These are phyloP conservation scores for Saturnia pavonia DNA, from an alignment of 2,888 invertebrate genomes.

Conservation along the genomic window DNA sequence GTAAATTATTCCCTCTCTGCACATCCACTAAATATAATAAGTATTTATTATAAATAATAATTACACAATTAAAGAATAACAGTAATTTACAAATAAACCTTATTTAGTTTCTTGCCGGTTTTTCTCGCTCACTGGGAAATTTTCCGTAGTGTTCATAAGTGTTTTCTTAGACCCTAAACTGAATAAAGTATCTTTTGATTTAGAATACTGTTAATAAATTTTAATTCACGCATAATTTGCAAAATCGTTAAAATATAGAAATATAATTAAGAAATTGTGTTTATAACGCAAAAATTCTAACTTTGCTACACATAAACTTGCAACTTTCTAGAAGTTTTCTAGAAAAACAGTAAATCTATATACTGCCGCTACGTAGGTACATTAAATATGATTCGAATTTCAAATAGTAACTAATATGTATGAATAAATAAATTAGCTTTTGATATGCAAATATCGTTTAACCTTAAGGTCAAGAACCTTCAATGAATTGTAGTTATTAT, in stretches of 20 bases:
- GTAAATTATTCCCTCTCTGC: too few relatives aligned
- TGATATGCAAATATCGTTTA: neutral
- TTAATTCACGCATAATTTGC: too few relatives aligned
- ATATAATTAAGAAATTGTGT: neutral
- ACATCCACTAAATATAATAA: too few relatives aligned
- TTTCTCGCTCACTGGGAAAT: neutral
- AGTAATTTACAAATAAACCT: too few relatives aligned
- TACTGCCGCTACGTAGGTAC: too few relatives aligned
- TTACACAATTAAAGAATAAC: too few relatives aligned
- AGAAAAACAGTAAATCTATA: neutral
- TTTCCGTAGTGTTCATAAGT: neutral
- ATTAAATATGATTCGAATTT: neutral
- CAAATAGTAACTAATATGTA: neutral
- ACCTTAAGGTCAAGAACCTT: neutral
- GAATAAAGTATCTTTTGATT: neutral
- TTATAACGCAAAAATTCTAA: neutral
- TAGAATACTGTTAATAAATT: too few relatives aligned
- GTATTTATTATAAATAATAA: too few relatives aligned
- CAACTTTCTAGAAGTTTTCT: neutral
- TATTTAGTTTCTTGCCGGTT: neutral
- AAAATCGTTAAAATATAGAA: neutral
- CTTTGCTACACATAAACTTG: neutral
- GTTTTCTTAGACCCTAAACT: neutral
- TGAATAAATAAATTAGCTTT: constrained; percentile 1
- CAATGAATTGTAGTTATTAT: neutral